Evolutionary conservation across 37 sponge, comb jelly and placozoan species (phyloP).

Genomic region (Mnemiopsis leidyi): DNA sequence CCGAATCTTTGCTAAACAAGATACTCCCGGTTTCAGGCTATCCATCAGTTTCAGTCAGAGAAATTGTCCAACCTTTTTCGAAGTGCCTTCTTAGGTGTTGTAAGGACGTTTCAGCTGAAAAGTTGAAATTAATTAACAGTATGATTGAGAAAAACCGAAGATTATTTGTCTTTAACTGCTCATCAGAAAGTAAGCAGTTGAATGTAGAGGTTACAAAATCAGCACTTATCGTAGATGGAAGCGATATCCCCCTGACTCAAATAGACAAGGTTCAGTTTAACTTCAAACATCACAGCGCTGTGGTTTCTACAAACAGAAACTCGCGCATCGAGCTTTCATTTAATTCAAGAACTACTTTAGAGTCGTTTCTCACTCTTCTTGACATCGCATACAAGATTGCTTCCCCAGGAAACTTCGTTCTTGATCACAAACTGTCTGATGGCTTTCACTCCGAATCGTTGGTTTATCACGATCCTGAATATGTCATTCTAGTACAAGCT

Average conservation of each 20-base stretch:
- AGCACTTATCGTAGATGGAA: neutral
- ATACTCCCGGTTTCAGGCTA: neutral
- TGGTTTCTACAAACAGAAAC: neutral
- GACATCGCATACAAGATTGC: constrained; percentile 52
- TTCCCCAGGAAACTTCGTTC: neutral
- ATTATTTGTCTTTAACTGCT: neutral
- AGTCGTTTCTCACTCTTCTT: constrained; percentile 28
- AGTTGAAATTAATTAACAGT: neutral
- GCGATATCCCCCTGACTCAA: neutral
- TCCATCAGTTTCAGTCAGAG: neutral
- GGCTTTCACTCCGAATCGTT: neutral
- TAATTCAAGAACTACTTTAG: neutral
- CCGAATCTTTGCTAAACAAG: neutral
- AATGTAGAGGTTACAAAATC: neutral
- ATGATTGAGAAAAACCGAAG: neutral
- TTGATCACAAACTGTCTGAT: constrained; percentile 48
- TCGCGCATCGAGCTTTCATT: neutral
- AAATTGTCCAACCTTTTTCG: neutral
- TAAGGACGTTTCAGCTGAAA: neutral
- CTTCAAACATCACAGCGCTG: neutral
- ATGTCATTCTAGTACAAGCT: neutral
- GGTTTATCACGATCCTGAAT: constrained; percentile 39
- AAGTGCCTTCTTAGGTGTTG: neutral
- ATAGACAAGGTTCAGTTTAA: constrained; percentile 42
- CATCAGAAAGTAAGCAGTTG: neutral